phyloP scores from a whole-genome alignment of 2,797 vertebrate genomes.

The Falco naumanni region DNA sequence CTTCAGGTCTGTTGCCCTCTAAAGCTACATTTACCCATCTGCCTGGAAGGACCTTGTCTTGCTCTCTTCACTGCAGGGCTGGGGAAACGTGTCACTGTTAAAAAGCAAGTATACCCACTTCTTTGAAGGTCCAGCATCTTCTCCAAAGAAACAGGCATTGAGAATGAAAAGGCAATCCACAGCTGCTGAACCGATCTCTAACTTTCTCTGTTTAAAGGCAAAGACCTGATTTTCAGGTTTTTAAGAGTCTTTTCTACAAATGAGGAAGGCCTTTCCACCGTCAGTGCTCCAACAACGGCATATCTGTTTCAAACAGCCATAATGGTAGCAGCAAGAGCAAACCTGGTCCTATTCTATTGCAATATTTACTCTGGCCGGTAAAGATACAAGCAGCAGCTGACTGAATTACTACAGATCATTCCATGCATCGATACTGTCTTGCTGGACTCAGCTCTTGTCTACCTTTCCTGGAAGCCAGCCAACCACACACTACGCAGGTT shows the following conservation, averaged over 20 bases:
- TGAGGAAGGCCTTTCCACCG: not conserved
- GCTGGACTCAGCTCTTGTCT: not conserved
- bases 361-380: not conserved
- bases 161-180: not conserved
- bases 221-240: not conserved
- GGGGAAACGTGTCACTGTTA: not conserved
- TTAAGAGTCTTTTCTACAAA: not conserved
- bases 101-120: not conserved
- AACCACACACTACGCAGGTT: not conserved
- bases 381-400: not conserved
- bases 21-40: not conserved
- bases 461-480: conserved; percentile 1
- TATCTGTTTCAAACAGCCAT: not conserved
- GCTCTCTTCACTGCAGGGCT: not conserved
- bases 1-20: not conserved
- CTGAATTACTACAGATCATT: conserved; percentile 33
- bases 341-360: not conserved
- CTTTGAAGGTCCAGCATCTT: not conserved
- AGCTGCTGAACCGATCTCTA: not conserved
- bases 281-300: not conserved
- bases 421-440: conserved; percentile 17
- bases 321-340: not conserved
- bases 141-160: not conserved
- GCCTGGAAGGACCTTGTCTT: not conserved
- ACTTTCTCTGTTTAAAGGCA: not conserved